Base-by-base conservation (phyloP, 1,140 invertebrate species). In the Heterodera carotae region DNA sequence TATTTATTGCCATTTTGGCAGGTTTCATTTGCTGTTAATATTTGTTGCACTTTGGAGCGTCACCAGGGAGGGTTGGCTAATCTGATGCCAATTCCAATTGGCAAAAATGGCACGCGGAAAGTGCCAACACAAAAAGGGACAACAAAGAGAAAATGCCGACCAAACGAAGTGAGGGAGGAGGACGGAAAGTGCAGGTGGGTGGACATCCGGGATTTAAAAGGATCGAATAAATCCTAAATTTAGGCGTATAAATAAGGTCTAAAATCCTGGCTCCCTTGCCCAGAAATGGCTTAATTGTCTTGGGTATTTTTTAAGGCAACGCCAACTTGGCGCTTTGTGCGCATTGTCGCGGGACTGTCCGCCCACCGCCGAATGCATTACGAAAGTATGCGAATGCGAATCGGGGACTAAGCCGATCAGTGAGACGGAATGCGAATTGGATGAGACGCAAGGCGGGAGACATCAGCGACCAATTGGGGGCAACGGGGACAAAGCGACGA, bases 271-370 rank as follows among this genome's bases (percentile, higher is more conserved):
- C n/a, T n/a, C n/a, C n/a, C n/a, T n/a, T n/a, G n/a, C n/a, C n/a
- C n/a, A n/a, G n/a, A n/a, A n/a, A n/a, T n/a, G n/a, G n/a, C n/a
- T n/a, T n/a, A n/a, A n/a, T n/a, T n/a, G n/a, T n/a, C n/a, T n/a
- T n/a, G n/a, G n/a, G 3, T 10, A 43, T 15, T 25, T 27, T 43
- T 82, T 79, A 29, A 84, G 83, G 27, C 36, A 79, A 12, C 83
- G 81, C n/a, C 8, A 60, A 69, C 60, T 82, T 27, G 81, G 81
- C n/a, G 81, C 85, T 56, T 27, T 53, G 18, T 82, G 81, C 70
- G 22, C 71, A 1, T 34, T 67, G 10, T 71, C 27, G 25, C 67
- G 69, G 8, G 68, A 82, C 64, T 82, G 81, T 67, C 81, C 81
- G 8, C 39, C n/a, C 25, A 81, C 80, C 29, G 78, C 83, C 18